A percentile compares a stretch with the other conserved stretches of the same genome.
These are phyloP conservation scores for Lates calcarifer DNA, from an alignment of 2,113 vertebrate species.

Conservation along the genomic window DNA sequence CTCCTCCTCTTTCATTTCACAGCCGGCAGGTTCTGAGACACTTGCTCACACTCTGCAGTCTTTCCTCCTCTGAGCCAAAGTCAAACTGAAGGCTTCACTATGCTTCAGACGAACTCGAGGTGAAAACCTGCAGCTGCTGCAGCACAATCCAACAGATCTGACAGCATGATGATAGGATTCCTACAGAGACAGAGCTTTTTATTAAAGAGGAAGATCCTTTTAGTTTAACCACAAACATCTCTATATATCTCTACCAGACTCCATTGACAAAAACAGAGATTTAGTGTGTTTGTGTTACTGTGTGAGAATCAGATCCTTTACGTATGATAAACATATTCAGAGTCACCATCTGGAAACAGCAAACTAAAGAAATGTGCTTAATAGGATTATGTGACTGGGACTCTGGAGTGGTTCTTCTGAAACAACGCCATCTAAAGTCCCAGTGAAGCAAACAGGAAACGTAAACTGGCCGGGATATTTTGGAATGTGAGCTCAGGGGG, in stretches of 20 bases:
- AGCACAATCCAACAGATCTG: too few species aligned
- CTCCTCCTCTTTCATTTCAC: conserved; percentile 11
- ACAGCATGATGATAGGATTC: too few species aligned
- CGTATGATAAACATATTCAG: too few species aligned
- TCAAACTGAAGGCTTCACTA: too few species aligned
- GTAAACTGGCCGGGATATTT: neutral
- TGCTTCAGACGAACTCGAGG: neutral
- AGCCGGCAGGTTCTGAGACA: conserved; percentile 4
- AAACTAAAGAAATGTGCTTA: neutral
- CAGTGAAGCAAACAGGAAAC: neutral
- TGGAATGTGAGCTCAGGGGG: neutral
- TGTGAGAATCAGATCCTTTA: too few species aligned
- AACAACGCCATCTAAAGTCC: conserved; percentile 7
- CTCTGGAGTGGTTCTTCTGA: neutral
- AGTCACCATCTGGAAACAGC: neutral
- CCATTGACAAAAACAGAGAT: too few species aligned
- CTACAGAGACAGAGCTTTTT: too few species aligned
- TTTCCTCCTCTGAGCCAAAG: neutral
- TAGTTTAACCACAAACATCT: too few species aligned
- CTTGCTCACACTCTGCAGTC: conserved; percentile 6
- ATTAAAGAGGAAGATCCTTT: too few species aligned
- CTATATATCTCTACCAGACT: too few species aligned
- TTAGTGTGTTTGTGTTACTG: too few species aligned
- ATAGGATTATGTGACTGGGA: conserved; percentile 6
- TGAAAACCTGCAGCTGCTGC: too few species aligned